Conservation (phyloP, 2,113 vertebrate species). For the Odocoileus virginianus region DNA sequence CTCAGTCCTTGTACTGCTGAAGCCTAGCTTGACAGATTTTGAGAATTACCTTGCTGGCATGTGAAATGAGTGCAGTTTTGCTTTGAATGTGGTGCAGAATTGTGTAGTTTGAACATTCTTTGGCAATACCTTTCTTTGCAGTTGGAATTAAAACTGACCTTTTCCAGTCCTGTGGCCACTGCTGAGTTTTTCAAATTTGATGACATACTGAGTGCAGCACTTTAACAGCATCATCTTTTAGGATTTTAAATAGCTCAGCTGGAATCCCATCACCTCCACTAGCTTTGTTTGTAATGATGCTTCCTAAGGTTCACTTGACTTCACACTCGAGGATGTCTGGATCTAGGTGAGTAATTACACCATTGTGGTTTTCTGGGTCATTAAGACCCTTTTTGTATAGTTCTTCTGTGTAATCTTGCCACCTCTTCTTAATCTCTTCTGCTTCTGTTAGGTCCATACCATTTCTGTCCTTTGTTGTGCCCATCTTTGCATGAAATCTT, state of each 20-base stretch:
- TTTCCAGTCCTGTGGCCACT: not conserved
- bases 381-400: not conserved
- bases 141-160: not conserved
- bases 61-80: not conserved
- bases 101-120: not conserved
- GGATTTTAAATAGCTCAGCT: not conserved
- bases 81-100: not conserved
- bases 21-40: not conserved
- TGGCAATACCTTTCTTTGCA: not conserved
- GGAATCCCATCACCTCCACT: not conserved
- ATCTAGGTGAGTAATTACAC: not conserved
- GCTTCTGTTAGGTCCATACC: not conserved
- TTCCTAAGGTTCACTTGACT: not conserved
- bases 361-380: not conserved
- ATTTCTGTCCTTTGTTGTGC: not conserved
- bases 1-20: not conserved
- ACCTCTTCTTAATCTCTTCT: not conserved
- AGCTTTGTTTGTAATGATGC: not conserved
- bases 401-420: not conserved
- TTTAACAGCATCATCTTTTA: not conserved
- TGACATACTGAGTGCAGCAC: not conserved
- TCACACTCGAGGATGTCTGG: not conserved
- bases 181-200: not conserved
- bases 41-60: not conserved
- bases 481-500: not conserved